Conservation (phyloP, 2,888 invertebrate genomes). For the Nephrocerus scutellatus region DNA sequence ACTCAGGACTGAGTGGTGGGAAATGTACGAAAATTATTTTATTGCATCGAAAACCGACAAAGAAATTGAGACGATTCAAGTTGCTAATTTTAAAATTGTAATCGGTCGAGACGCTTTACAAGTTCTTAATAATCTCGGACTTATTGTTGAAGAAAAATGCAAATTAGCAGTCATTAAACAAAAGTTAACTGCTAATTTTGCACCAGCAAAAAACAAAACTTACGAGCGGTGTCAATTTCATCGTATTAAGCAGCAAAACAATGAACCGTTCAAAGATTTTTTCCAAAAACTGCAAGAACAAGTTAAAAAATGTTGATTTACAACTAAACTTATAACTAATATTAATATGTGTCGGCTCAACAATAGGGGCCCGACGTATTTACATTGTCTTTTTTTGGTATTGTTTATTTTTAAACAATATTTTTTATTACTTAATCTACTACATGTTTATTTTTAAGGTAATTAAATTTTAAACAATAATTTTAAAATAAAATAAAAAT, state of each 20-base stretch:
- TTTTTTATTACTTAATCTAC: too few relatives aligned
- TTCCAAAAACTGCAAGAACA: slow-evolving; percentile 3
- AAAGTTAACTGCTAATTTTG: slow-evolving; percentile 5
- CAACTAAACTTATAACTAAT: too few relatives aligned
- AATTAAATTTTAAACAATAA: too few relatives aligned
- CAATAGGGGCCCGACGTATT: too few relatives aligned
- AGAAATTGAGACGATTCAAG: slow-evolving; percentile 1
- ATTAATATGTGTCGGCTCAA: too few relatives aligned
- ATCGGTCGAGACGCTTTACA: not conserved
- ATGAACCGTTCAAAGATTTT: slow-evolving; percentile 8
- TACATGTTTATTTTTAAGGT: too few relatives aligned
- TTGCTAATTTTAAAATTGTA: slow-evolving; percentile 3
- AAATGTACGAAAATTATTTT: slow-evolving; percentile 6
- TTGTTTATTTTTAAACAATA: too few relatives aligned
- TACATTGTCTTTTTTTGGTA: too few relatives aligned
- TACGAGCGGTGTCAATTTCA: slow-evolving; percentile 7
- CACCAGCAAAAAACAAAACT: slow-evolving; percentile 7
- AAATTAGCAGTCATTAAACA: slow-evolving; percentile 1
- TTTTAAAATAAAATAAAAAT: not conserved
- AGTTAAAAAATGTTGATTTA: slow-evolving; percentile 4
- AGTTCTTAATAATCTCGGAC: slow-evolving; percentile 3
- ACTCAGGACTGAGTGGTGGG: slow-evolving; percentile 5
- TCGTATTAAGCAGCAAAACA: slow-evolving; percentile 4
- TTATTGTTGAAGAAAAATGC: not conserved
- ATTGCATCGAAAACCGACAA: slow-evolving; percentile 1